Percentiles rank a stretch among this genome's conserved stretches.
Conservation (phyloP, 2,113 vertebrate species). For the Calidris pugnax region DNA sequence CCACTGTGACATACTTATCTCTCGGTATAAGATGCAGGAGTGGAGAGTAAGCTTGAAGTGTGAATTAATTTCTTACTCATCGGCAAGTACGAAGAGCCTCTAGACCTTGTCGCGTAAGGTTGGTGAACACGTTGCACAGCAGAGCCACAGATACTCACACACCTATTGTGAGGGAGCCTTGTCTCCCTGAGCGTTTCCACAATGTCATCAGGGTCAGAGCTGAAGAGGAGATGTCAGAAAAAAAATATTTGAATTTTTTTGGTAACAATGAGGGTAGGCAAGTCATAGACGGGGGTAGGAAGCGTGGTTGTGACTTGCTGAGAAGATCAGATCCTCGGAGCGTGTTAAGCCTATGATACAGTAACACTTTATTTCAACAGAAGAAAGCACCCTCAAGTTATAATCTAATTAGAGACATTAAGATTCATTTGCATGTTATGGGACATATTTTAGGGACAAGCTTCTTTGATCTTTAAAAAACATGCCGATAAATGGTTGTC, state of each 20-base stretch:
- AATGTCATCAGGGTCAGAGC: neutral
- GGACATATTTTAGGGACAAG: conserved; percentile 35
- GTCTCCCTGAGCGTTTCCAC: rapidly evolving
- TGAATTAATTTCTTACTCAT: conserved; percentile 31
- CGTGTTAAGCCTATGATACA: neutral
- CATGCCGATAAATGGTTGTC: neutral
- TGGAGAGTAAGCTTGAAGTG: neutral
- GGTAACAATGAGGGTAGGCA: neutral
- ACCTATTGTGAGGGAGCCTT: neutral
- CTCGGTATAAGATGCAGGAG: neutral
- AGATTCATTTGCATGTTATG: conserved; percentile 34
- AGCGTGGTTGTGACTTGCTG: neutral
- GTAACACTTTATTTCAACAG: neutral
- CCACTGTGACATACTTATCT: neutral
- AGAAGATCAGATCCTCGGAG: neutral
- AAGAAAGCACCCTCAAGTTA: conserved; percentile 40
- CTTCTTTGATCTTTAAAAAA: conserved; percentile 61
- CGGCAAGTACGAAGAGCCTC: neutral
- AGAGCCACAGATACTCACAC: neutral
- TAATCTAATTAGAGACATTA: conserved; percentile 49
- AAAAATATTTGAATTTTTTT: neutral
- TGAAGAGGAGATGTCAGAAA: neutral
- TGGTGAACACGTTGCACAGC: neutral
- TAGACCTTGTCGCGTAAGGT: neutral
- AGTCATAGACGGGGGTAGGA: neutral